Evolutionary conservation across 2,797 vertebrate genomes (phyloP).

Genomic region (Phalanger gymnotis): DNA sequence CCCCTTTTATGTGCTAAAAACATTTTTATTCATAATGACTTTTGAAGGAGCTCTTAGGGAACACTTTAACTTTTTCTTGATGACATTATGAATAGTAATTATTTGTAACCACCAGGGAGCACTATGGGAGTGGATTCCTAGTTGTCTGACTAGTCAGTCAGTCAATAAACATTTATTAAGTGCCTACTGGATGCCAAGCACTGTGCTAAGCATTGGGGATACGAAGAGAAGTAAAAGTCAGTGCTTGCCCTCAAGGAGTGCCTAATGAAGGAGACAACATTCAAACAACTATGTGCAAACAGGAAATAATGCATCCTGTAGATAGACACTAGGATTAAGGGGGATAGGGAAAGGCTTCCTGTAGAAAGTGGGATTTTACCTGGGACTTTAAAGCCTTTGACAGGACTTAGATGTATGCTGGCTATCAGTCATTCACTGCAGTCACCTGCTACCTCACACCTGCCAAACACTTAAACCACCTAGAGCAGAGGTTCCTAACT

Average conservation of each 20-base stretch:
- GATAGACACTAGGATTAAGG: background rate
- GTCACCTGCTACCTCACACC: background rate
- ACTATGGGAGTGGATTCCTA: background rate
- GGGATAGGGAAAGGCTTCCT: background rate
- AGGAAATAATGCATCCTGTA: background rate
- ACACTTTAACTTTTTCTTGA: slow-evolving; percentile 16
- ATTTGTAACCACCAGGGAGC: background rate
- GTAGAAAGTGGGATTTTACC: background rate
- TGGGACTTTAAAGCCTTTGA: no score
- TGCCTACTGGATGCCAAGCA: background rate
- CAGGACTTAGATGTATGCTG: background rate
- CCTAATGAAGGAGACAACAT: no score
- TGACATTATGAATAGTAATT: slow-evolving; percentile 8
- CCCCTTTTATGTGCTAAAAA: slow-evolving; percentile 27
- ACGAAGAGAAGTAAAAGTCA: background rate
- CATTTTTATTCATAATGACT: slow-evolving; percentile 35
- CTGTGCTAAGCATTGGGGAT: background rate
- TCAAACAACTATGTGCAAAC: background rate
- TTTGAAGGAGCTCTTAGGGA: background rate
- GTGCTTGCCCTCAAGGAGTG: background rate
- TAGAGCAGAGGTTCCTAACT: background rate
- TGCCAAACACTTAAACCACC: background rate
- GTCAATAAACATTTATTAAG: background rate
- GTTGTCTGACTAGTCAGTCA: background rate
- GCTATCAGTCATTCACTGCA: background rate